Base-by-base conservation (phyloP, 2,113 vertebrate genomes). In the Puffinus mauretanicus region DNA sequence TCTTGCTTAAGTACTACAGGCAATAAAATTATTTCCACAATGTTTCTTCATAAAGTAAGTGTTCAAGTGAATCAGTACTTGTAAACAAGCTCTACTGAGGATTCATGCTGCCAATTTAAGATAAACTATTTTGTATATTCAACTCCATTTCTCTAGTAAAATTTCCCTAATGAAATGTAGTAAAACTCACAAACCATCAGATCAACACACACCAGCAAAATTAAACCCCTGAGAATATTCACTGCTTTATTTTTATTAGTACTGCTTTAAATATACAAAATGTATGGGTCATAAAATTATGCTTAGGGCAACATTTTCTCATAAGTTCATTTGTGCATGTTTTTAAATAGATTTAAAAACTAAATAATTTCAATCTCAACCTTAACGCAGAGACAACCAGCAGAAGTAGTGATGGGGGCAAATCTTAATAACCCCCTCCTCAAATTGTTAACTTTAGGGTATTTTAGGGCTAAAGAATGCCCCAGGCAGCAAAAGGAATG, bases 181-280 rank as follows among this genome's bases (percentile, higher is more conserved):
- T 97, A 97, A 98, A 98, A 97, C 90, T 96, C 93, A 97, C 90
- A 98, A 98, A 97, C 94, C 87, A 96, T 97, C 96, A 97, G 93
- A 87, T 97, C 96, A 97, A 95, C 86, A 96, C 73, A 93, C 95
- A 93, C 92, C 86, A 97, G 88, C 88, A 96, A 98, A 98, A 98
- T 98, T 97, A 98, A 97, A 49, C 95, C 84, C 95, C 46, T 95
- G 94, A 97, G 96, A 98, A 94, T 97, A 97, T 94, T 78, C 90
- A 49, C 86, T 95, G 78, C 82, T 98, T 96, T 97, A 93, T 96
- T 97, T 97, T 95, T 96, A 97, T 96, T 96, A 97, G 96, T 72
- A 87, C 69, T 61, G 67, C 86, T 97, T 98, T 97, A 97, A 98
- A 98, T 97, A 98, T 97, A 98, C 95, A 97, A 97, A 98, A 97